Conservation (phyloP, 2,888 invertebrate genomes). For the Busseola fusca region DNA sequence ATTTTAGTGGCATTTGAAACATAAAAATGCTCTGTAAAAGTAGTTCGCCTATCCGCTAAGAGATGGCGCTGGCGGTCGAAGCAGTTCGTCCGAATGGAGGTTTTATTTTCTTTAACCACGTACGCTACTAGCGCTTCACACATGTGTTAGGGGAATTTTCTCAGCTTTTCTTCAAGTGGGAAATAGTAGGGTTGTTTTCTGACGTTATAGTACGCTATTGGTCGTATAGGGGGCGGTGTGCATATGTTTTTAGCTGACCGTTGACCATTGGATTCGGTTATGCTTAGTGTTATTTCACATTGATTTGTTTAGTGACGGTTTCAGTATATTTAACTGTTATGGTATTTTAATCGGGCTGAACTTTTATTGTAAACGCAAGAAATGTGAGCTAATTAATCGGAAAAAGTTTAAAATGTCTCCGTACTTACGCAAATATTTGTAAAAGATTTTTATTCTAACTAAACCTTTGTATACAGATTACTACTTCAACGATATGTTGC, state of each 20-base stretch:
- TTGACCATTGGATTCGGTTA: constrained; percentile 38
- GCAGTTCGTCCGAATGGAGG: constrained; percentile 38
- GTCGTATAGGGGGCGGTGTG: constrained; percentile 83
- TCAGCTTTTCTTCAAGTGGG: constrained; percentile 79
- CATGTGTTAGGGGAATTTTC: constrained; percentile 76
- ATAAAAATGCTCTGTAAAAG: constrained; percentile 66
- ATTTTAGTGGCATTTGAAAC: constrained; percentile 62
- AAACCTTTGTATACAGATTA: background rate
- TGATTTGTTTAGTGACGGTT: constrained; percentile 44
- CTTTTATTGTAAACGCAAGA: constrained; percentile 32
- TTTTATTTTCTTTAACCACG: constrained; percentile 61
- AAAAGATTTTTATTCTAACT: background rate
- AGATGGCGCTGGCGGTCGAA: constrained; percentile 76
- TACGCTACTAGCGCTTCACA: constrained; percentile 73
- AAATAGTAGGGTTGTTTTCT: constrained; percentile 76
- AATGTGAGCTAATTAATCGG: background rate
- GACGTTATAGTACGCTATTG: constrained; percentile 79
- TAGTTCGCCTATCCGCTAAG: constrained; percentile 75
- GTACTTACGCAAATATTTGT: background rate
- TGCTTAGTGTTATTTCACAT: constrained; percentile 29
- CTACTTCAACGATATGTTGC: background rate
- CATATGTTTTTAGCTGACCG: constrained; percentile 47
- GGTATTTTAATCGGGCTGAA: constrained; percentile 32
- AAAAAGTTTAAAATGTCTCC: background rate
- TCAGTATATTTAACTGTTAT: constrained; percentile 21